Evolutionary conservation across 1,140 invertebrate species (phyloP), one percentile per base, ranked within the genome.

Genomic region (Schlechtendalia chinensis): DNA sequence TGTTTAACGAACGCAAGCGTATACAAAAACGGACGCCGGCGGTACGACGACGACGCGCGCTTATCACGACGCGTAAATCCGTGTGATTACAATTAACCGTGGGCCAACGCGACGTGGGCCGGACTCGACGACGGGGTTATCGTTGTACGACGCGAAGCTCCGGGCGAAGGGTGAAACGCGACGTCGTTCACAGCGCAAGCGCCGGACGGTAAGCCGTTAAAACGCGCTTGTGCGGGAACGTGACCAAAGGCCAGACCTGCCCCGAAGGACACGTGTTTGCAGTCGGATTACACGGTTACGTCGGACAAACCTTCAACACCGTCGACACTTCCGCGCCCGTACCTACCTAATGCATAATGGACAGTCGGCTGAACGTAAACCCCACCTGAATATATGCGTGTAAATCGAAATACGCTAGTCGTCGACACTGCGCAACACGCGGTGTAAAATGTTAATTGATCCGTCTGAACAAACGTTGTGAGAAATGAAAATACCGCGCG

Each of bases 221-320:
- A 79, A 79, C 75, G 24, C 32, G 54, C 32, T 24, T 58, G 58
- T 79, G 58, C 63, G 75, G 27, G 75, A 79, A 79, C 75, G 75
- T 79, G 75, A 79, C 75, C 75, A 63, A 79, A 79, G 75, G 58
- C 75, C 75, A 79, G 58, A 79, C 47, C 58, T 39, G 32, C 32
- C 12, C 39, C 32, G 39, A 27, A 79, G 58, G 39, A 79, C 75
- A 63, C 75, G 75, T 79, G 75, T 79, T 79, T 79, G 50, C 27
- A 39, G 58, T 27, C 8, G 75, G 75, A 79, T 79, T 79, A 79
- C 58, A 79, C 56, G 27, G 56, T 79, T 79, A 79, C 75, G 61
- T 29, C 75, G 58, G 75, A n/a, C 63, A 79, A 79, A 79, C 56
- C 75, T 77, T 77, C 59, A 74, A 58, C 72, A 50, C n/a, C 22